Conservation (phyloP, 2,113 vertebrate genomes). For the Cyphomyrus plagiostoma region DNA sequence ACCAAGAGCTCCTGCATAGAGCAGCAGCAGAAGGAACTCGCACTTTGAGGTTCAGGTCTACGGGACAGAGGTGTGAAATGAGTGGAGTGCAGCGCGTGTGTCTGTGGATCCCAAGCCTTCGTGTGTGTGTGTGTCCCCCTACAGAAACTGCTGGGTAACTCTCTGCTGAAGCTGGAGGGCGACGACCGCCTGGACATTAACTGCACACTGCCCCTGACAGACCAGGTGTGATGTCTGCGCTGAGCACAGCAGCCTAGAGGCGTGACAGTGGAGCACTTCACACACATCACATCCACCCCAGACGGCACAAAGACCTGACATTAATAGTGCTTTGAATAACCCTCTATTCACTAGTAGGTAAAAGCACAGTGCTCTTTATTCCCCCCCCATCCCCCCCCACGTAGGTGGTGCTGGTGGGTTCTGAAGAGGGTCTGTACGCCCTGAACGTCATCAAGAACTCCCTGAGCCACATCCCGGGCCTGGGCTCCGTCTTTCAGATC, state of each 20-base stretch:
- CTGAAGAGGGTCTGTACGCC: slow-evolving; percentile 93
- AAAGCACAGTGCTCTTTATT: background rate
- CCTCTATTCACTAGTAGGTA: background rate
- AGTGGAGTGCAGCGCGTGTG: background rate
- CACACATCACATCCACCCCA: background rate
- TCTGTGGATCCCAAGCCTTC: background rate
- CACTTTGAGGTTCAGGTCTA: background rate
- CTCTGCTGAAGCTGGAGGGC: slow-evolving; percentile 90
- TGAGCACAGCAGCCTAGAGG: background rate
- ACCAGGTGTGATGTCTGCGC: slow-evolving; percentile 71
- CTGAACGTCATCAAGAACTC: slow-evolving; percentile 97
- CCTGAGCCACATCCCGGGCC: slow-evolving; percentile 86
- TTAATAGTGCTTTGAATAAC: background rate
- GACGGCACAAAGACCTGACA: background rate
- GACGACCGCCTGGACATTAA: slow-evolving; percentile 97
- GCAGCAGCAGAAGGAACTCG: background rate
- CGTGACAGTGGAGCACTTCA: background rate
- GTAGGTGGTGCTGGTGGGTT: slow-evolving; percentile 91
- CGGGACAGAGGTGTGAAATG: background rate
- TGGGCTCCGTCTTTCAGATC: slow-evolving; percentile 93
- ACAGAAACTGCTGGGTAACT: slow-evolving; percentile 95
- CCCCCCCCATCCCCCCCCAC: background rate
- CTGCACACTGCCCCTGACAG: slow-evolving; percentile 93
- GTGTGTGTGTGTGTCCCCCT: background rate
- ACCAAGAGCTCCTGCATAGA: background rate